Conservation (phyloP, 2,797 vertebrate genomes). For the Hoplostethus mediterraneus region DNA sequence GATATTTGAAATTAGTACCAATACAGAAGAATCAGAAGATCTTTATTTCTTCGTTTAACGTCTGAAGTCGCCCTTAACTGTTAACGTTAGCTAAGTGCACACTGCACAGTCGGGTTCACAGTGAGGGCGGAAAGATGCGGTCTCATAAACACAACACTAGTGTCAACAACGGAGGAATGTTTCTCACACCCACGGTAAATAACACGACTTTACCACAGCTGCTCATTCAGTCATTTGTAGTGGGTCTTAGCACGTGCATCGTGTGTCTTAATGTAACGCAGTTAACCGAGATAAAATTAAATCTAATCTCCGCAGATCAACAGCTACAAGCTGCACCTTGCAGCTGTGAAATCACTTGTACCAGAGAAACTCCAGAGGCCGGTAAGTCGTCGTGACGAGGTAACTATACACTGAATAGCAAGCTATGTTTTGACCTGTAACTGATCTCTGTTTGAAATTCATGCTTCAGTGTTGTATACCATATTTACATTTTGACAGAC, state of each 20-base stretch:
- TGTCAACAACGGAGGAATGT: constrained; percentile 23
- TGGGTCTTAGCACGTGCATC: too few species aligned
- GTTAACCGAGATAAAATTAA: background rate
- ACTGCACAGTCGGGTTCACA: constrained; percentile 28
- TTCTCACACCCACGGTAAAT: constrained; percentile 78
- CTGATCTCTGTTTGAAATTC: background rate
- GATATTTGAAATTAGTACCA: background rate
- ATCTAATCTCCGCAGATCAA: constrained; percentile 69
- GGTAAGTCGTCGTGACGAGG: constrained; percentile 63
- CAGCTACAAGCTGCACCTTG: constrained; percentile 78
- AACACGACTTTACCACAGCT: background rate
- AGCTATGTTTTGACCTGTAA: background rate
- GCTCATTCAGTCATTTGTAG: background rate
- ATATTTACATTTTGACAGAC: constrained; percentile 59
- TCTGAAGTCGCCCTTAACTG: background rate
- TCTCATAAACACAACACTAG: constrained; percentile 48
- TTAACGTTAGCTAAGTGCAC: constrained; percentile 1
- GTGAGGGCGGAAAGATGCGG: constrained; percentile 39
- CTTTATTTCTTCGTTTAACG: background rate
- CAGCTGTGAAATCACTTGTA: constrained; percentile 56
- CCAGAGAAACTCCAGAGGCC: constrained; percentile 55
- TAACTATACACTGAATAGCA: background rate
- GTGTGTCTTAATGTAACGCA: background rate
- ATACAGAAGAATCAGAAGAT: background rate
- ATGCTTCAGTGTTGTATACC: background rate